Percentiles rank a stretch among this genome's conserved stretches.
Conservation (phyloP, 2,797 vertebrate genomes). For the Psittacula derbiana region DNA sequence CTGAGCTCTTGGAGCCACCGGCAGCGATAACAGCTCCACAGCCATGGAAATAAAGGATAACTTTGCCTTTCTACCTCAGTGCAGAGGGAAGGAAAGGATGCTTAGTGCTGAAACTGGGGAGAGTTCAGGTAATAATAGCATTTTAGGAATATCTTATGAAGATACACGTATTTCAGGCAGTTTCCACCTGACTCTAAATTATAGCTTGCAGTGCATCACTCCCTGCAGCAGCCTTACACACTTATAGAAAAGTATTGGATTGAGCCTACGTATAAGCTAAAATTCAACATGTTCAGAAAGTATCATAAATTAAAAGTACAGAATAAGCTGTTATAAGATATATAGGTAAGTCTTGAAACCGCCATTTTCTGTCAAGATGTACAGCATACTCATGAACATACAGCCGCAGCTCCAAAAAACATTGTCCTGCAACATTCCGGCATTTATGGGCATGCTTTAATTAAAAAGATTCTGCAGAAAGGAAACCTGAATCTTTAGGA, state of each 20-base stretch:
- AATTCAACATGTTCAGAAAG: neutral
- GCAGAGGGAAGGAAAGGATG: neutral
- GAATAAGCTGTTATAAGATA: neutral
- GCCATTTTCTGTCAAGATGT: neutral
- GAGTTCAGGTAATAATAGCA: slow-evolving; percentile 11
- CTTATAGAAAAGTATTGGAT: neutral
- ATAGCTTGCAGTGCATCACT: neutral
- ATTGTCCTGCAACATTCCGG: neutral
- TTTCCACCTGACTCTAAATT: slow-evolving; percentile 21
- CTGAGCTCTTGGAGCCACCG: neutral
- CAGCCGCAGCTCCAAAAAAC: neutral
- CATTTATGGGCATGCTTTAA: neutral
- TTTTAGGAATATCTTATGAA: slow-evolving; percentile 1
- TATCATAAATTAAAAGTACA: slow-evolving; percentile 3
- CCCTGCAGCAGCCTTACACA: neutral
- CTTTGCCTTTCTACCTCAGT: neutral
- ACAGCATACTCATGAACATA: neutral
- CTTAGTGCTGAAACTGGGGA: neutral
- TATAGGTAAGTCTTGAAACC: neutral
- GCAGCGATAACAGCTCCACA: neutral
- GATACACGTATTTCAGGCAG: neutral
- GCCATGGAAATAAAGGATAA: neutral
- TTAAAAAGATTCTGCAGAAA: neutral
- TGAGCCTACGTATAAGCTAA: neutral
- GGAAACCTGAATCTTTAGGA: neutral